A percentile compares a stretch with the other conserved stretches of the same genome.
phyloP scores from a whole-genome alignment of 1,140 invertebrate species.

The Drosophila parabipectinata region DNA sequence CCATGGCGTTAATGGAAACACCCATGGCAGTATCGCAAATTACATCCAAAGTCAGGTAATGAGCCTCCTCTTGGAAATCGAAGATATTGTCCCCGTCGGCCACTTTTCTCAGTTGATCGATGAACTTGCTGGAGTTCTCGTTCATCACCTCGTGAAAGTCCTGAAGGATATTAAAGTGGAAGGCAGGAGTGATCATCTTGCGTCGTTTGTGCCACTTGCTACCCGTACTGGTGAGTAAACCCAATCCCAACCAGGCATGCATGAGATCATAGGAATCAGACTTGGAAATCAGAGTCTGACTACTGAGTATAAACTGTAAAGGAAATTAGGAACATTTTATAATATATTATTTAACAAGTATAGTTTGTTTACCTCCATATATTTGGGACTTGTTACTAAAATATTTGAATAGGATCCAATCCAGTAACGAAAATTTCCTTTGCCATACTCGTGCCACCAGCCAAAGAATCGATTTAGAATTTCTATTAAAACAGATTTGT shows the following conservation, averaged over 20 bases:
- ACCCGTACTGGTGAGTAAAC: slow-evolving; percentile 79
- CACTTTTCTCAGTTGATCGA: slow-evolving; percentile 83
- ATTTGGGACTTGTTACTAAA: slow-evolving; percentile 61
- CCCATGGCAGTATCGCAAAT: slow-evolving; percentile 81
- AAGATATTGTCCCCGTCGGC: slow-evolving; percentile 57
- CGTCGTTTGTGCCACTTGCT: slow-evolving; percentile 74
- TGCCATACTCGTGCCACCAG: slow-evolving; percentile 60
- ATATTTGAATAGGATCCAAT: slow-evolving; percentile 66
- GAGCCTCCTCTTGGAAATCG: slow-evolving; percentile 67
- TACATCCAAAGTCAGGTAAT: slow-evolving; percentile 72
- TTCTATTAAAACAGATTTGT: slow-evolving; percentile 27
- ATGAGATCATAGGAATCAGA: slow-evolving; percentile 82
- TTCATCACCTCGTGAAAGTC: slow-evolving; percentile 90
- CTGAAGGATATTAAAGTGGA: slow-evolving; percentile 93
- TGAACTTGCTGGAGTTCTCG: slow-evolving; percentile 86
- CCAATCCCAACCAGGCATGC: slow-evolving; percentile 84
- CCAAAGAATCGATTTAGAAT: slow-evolving; percentile 63
- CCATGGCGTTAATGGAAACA: slow-evolving; percentile 74
- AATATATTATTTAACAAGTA: background rate
- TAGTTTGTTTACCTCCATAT: slow-evolving; percentile 60
- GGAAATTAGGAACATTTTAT: background rate
- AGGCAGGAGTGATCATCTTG: slow-evolving; percentile 89
- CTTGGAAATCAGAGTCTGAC: slow-evolving; percentile 61
- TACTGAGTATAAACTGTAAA: slow-evolving; percentile 60
- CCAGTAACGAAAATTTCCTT: slow-evolving; percentile 63